phyloP scores from a whole-genome alignment of 2,113 vertebrate genomes.

The Brachypodius melanocephalos region DNA sequence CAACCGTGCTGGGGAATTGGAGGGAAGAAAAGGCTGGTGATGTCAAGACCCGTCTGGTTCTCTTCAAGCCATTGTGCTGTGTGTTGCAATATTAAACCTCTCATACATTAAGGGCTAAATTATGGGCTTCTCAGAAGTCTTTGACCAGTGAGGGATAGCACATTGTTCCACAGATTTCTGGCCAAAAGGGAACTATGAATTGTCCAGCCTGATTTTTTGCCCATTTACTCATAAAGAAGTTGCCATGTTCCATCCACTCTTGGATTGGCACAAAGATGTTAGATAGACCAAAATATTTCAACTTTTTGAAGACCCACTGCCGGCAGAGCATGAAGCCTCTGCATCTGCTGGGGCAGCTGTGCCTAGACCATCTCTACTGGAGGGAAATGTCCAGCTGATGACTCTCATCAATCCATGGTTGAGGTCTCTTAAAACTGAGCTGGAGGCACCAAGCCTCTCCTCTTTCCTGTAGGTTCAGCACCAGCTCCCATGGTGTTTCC shows the following conservation, averaged over 20 bases:
- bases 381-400: background rate
- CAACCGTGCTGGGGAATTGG: background rate
- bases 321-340: background rate
- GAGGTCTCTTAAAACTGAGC: background rate
- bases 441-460: background rate
- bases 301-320: accelerated
- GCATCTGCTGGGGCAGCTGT: background rate
- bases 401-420: background rate
- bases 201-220: background rate
- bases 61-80: slow-evolving; percentile 41
- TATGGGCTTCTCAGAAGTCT: background rate
- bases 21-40: slow-evolving; percentile 26
- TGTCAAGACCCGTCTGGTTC: slow-evolving; percentile 44
- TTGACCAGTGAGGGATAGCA: background rate
- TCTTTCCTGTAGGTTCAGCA: background rate
- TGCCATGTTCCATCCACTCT: background rate
- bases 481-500: accelerated
- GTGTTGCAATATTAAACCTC: background rate
- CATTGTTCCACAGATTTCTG: background rate
- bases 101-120: background rate
- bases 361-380: background rate
- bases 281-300: background rate
- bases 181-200: background rate
- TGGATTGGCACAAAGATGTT: background rate
- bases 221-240: background rate